Evolutionary conservation across 2,113 vertebrate genomes (phyloP), one percentile per base, ranked within the genome.

Genomic region (Cichladusa arquata): DNA sequence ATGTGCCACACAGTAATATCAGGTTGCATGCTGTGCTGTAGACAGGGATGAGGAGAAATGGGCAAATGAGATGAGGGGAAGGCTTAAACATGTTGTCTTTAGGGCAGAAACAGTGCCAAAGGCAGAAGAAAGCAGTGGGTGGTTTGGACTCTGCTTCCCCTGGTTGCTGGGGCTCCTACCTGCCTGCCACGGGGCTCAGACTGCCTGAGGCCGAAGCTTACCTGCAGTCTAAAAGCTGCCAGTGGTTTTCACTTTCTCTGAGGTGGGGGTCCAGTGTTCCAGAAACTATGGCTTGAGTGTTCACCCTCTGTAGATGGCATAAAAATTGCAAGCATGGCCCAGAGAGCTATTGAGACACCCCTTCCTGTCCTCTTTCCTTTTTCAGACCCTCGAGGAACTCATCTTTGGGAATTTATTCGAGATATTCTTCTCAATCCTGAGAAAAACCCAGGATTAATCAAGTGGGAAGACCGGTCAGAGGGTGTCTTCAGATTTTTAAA

Each of bases 401-500:
- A 99, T 92, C 97, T 99, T 78, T 99, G 99, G 99, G 99, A 99
- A 93, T 99, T 99, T 96, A 99, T 99, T 96, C 97, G 99, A 33
- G 99, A 99, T 94, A 99, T 99, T 96, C 98, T 99, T 69, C 98
- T 99, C 62, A 98, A 98, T 92, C 99, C 99, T 44, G 99, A 99
- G 77, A 98, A 99, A 95, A 99, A 99, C 81, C 99, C 99, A 2
- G 99, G 99, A 11, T 96, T 99, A 79, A 99, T 99, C 92, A 99
- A 99, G 86, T 99, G 99, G 99, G 99, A 99, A 97, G 99, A 99
- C 88, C 98, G 99, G 25, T 98, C 98, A 9, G 98, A 99, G 94
- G 99, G 99, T 3, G 97, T 99, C 66, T 99, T 99, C 94, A 98
- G 99, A 73, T 99, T 99, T 96, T 98, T 99, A 47, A 99, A 99